phyloP scores from a whole-genome alignment of 30 jellyfish, hydroid and myxozoan genomes.

The Aurelia coerulea region DNA sequence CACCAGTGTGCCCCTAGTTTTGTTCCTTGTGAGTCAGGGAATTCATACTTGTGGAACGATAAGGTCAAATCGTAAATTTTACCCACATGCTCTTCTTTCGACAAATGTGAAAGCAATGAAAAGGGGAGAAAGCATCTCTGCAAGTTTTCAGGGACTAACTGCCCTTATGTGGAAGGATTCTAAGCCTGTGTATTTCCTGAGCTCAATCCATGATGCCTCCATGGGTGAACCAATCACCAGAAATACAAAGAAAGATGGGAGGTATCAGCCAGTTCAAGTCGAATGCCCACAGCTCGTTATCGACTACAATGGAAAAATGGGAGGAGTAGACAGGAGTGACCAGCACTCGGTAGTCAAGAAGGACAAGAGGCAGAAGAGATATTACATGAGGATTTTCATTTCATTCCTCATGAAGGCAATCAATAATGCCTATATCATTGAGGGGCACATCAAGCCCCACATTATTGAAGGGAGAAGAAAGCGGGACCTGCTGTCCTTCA shows the following conservation, averaged over 20 bases:
- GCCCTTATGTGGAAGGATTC: slow-evolving; percentile 70
- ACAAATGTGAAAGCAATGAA: slow-evolving; percentile 36
- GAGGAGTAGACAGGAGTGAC: slow-evolving; percentile 33
- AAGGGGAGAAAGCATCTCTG: neutral
- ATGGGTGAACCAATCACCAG: slow-evolving; percentile 30
- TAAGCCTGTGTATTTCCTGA: slow-evolving; percentile 52
- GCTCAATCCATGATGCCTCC: slow-evolving; percentile 65
- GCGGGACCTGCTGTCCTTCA: slow-evolving; percentile 20
- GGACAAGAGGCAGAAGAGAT: slow-evolving; percentile 8
- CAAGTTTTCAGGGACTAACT: slow-evolving; percentile 20
- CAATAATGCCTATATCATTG: slow-evolving; percentile 24
- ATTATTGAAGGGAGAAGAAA: slow-evolving; percentile 2
- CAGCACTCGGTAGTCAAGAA: slow-evolving; percentile 24
- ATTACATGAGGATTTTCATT: slow-evolving; percentile 17
- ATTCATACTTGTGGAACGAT: slow-evolving; percentile 63
- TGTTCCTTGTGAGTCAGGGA: slow-evolving; percentile 32
- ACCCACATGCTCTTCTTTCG: slow-evolving; percentile 32
- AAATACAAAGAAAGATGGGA: neutral
- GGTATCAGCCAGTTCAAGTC: too few species aligned
- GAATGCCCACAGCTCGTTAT: slow-evolving; percentile 55
- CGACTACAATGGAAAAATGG: slow-evolving; percentile 59
- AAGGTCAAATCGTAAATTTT: slow-evolving; percentile 38
- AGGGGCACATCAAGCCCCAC: slow-evolving; percentile 35
- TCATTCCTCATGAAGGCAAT: slow-evolving; percentile 26
- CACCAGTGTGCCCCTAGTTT: slow-evolving; percentile 61